Percentiles rank a stretch among this genome's conserved stretches.
These are phyloP conservation scores for Falco concolor DNA, from an alignment of 2,797 vertebrate species.

Conservation along the genomic window DNA sequence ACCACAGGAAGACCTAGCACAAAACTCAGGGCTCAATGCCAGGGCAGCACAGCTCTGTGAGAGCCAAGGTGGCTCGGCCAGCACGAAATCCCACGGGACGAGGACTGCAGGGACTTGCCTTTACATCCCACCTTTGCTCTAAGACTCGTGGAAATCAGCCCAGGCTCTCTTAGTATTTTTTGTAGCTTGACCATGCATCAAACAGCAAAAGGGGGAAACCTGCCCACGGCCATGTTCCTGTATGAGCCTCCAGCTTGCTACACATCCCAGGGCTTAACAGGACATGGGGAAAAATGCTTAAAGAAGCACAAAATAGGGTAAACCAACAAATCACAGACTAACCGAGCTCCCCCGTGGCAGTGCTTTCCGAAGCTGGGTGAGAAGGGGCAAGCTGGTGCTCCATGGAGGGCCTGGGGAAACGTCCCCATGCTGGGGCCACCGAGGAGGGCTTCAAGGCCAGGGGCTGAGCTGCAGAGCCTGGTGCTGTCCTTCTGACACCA, in stretches of 20 bases:
- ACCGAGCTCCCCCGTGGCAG: not conserved
- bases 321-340: not conserved
- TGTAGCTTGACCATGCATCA: not conserved
- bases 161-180: not conserved
- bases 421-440: rapidly evolving
- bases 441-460: rapidly evolving
- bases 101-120: not conserved
- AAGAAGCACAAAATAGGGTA: not conserved
- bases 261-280: not conserved
- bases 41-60: not conserved
- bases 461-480: rapidly evolving
- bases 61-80: not conserved
- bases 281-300: not conserved
- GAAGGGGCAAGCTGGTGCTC: rapidly evolving
- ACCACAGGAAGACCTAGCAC: not conserved
- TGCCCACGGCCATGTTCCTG: not conserved
- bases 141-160: not conserved
- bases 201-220: not conserved
- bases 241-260: not conserved
- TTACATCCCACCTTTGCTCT: not conserved
- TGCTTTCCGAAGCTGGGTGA: rapidly evolving
- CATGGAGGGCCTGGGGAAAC: rapidly evolving
- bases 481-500: rapidly evolving
- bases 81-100: not conserved
- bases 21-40: not conserved